Evolutionary conservation across 2,888 invertebrate species (phyloP).

Genomic region (Serrognathus titanus): DNA sequence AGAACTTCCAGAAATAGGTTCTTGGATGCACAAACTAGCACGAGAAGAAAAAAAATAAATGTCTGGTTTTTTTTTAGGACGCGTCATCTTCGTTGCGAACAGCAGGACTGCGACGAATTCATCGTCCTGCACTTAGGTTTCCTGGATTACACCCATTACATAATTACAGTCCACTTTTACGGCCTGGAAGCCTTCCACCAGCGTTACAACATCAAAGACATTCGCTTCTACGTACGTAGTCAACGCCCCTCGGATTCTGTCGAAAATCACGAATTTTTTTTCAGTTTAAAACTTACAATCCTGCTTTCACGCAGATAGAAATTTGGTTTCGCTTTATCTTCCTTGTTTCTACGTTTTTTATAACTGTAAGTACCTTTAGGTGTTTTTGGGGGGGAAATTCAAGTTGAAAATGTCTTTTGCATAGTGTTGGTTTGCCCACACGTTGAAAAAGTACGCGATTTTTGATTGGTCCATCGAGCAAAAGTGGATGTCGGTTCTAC

Average conservation of each 20-base stretch:
- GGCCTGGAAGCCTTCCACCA: constrained; percentile 82
- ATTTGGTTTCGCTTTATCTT: constrained; percentile 97
- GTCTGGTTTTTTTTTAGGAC: constrained; percentile 56
- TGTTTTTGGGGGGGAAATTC: not conserved
- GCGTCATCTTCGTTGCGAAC: constrained; percentile 75
- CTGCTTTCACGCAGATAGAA: constrained; percentile 94
- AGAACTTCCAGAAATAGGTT: constrained; percentile 64
- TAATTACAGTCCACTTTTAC: constrained; percentile 78
- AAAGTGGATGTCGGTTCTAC: constrained; percentile 87
- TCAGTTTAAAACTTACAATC: constrained; percentile 95
- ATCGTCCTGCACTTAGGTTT: constrained; percentile 86
- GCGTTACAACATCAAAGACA: constrained; percentile 77
- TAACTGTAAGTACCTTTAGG: constrained; percentile 66
- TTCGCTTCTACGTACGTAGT: constrained; percentile 80
- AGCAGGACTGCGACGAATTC: constrained; percentile 81
- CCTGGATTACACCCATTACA: constrained; percentile 83
- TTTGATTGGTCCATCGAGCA: constrained; percentile 98
- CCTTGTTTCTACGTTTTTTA: constrained; percentile 78
- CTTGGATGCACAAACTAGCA: not conserved
- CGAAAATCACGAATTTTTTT: constrained; percentile 39
- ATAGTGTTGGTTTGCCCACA: constrained; percentile 92
- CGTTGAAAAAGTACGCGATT: constrained; percentile 79
- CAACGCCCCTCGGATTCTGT: not conserved
- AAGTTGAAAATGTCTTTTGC: constrained; percentile 30
- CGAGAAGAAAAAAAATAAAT: not conserved